These are phyloP conservation scores for Peromyscus leucopus DNA, from an alignment of 2,113 vertebrate genomes.

Conservation along the genomic window DNA sequence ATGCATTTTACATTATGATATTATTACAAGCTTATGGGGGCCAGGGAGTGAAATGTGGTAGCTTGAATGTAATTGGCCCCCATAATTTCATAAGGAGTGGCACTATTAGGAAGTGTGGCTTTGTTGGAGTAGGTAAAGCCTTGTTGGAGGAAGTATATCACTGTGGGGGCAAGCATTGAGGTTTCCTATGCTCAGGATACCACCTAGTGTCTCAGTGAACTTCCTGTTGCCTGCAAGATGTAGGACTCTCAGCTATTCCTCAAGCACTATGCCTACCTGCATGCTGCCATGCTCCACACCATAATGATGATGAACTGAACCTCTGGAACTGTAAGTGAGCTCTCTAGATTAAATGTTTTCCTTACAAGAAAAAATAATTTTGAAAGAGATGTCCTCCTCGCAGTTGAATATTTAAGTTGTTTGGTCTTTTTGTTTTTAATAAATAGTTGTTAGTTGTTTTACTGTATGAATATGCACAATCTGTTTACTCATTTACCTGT, in stretches of 20 bases:
- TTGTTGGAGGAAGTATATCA: not conserved
- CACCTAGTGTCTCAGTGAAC: not conserved
- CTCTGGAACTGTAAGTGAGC: not conserved
- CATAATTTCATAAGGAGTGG: not conserved
- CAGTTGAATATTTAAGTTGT: not conserved
- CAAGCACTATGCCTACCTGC: not conserved
- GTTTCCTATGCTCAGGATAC: not conserved
- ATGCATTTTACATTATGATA: not conserved
- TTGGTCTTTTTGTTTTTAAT: not conserved
- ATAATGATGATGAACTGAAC: not conserved
- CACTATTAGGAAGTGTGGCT: too few relatives aligned
- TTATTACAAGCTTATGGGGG: not conserved
- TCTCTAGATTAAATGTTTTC: not conserved
- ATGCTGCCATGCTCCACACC: not conserved
- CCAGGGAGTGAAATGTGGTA: not conserved
- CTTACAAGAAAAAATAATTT: not conserved
- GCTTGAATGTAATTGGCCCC: not conserved
- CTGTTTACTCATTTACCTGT: not conserved
- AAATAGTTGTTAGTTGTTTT: not conserved
- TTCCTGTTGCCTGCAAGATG: not conserved
- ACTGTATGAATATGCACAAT: not conserved
- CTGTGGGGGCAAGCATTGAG: not conserved
- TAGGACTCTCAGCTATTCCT: too few relatives aligned
- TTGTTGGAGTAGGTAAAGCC: too few relatives aligned
- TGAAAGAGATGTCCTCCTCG: not conserved